Evolutionary conservation across 2,797 vertebrate species (phyloP).

Genomic region (Chiloscyllium punctatum): DNA sequence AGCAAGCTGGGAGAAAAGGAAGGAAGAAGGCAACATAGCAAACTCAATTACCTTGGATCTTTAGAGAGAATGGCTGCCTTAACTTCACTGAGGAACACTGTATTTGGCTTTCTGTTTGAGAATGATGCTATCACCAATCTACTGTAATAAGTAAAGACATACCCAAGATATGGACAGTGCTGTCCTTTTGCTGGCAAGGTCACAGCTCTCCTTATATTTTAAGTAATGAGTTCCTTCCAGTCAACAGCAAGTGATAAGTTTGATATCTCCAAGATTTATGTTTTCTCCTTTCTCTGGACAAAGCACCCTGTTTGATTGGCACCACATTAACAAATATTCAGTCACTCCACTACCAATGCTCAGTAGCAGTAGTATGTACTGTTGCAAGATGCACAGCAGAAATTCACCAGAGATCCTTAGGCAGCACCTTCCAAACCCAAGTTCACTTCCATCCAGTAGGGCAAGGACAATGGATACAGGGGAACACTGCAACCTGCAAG

Average conservation of each 20-base stretch:
- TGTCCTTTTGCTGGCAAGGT: too few species aligned
- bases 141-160: not conserved
- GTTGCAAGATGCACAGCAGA: too few species aligned
- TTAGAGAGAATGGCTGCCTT: not conserved
- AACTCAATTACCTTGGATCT: too few species aligned
- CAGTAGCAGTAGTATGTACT: too few species aligned
- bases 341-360: too few species aligned
- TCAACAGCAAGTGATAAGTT: not conserved
- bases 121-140: not conserved
- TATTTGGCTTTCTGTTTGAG: not conserved
- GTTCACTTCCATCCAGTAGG: too few species aligned
- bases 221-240: not conserved
- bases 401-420: too few species aligned
- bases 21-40: not conserved
- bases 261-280: not conserved
- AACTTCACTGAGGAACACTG: not conserved
- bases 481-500: too few species aligned
- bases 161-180: not conserved
- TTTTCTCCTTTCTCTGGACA: not conserved
- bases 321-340: too few species aligned
- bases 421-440: too few species aligned
- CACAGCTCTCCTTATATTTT: not conserved
- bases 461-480: too few species aligned
- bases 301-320: too few species aligned
- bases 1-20: not conserved